A percentile compares a stretch with the other conserved stretches of the same genome.
Evolutionary conservation across 2,888 invertebrate species (phyloP).

Genomic region (Drosophila affinis): DNA sequence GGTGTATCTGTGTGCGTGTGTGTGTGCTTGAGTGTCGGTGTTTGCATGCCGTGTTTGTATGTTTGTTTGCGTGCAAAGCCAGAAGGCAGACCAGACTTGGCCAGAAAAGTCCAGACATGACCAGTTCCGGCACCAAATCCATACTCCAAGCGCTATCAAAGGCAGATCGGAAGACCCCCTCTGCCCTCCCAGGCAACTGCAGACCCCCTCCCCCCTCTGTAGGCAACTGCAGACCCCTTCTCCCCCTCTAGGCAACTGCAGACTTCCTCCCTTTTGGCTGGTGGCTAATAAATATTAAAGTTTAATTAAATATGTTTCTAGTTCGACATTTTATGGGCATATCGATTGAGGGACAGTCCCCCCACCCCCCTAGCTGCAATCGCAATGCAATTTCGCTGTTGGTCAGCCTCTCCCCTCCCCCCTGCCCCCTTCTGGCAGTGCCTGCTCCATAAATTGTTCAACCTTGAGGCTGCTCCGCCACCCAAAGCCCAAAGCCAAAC

Average conservation of each 20-base stretch:
- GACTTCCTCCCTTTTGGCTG: constrained; percentile 12
- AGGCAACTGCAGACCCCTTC: no score
- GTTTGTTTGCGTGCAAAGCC: constrained; percentile 59
- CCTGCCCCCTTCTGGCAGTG: neutral
- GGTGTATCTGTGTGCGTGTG: constrained; percentile 18
- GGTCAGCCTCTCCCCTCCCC: constrained; percentile 52
- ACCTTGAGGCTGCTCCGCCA: constrained; percentile 72
- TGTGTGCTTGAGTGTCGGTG: constrained; percentile 18
- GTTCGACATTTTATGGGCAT: constrained; percentile 67
- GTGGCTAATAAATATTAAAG: constrained; percentile 79
- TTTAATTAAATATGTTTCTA: constrained; percentile 78
- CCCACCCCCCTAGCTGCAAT: constrained; percentile 25
- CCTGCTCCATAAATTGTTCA: constrained; percentile 68
- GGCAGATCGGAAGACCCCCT: constrained; percentile 1
- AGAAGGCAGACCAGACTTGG: constrained; percentile 15
- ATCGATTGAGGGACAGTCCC: constrained; percentile 22
- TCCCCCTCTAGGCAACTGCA: no score
- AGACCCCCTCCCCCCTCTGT: no score
- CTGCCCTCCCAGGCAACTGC: no score
- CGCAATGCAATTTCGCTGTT: constrained; percentile 73
- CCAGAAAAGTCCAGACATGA: neutral
- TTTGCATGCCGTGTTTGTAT: constrained; percentile 46
- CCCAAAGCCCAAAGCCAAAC: constrained; percentile 60
- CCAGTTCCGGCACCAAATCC: constrained; percentile 4
- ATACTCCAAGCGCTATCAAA: neutral